Conservation (phyloP, 2,888 invertebrate species). For the Magallana nippona region DNA sequence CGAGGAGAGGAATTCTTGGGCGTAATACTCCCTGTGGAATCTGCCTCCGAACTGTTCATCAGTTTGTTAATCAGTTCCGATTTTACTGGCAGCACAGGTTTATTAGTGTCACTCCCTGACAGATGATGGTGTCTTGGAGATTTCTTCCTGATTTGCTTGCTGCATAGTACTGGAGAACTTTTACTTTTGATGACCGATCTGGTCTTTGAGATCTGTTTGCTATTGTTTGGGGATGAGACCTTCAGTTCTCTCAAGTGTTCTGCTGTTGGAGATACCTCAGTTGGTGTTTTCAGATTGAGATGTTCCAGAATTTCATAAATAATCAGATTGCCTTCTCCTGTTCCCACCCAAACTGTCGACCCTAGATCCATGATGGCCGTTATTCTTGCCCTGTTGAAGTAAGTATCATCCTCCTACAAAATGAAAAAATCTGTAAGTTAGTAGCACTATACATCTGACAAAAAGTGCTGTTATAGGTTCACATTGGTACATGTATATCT, state of each 20-base stretch:
- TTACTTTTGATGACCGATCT: constrained; percentile 22
- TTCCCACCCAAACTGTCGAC: constrained; percentile 81
- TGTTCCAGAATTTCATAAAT: constrained; percentile 75
- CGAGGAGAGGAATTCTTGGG: constrained; percentile 45
- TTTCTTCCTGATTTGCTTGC: constrained; percentile 39
- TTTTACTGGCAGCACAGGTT: constrained; percentile 4
- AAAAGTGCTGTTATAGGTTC: no score
- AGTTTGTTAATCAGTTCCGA: not conserved
- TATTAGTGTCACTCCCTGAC: not conserved
- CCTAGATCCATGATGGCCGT: constrained; percentile 79
- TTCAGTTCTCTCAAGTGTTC: constrained; percentile 49
- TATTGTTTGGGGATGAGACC: not conserved
- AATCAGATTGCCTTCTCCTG: constrained; percentile 81
- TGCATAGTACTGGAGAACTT: constrained; percentile 32
- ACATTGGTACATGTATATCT: no score
- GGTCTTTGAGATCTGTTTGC: not conserved
- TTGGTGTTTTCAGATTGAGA: constrained; percentile 64
- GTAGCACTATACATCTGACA: not conserved
- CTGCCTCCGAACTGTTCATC: constrained; percentile 42
- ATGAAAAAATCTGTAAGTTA: not conserved
- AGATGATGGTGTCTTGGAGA: constrained; percentile 3
- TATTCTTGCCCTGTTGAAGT: constrained; percentile 78
- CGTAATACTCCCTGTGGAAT: constrained; percentile 44
- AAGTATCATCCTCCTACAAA: constrained; percentile 77
- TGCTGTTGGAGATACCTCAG: constrained; percentile 63